phyloP scores from a whole-genome alignment of 2,797 vertebrate genomes.

The Tokudaia muenninki region DNA sequence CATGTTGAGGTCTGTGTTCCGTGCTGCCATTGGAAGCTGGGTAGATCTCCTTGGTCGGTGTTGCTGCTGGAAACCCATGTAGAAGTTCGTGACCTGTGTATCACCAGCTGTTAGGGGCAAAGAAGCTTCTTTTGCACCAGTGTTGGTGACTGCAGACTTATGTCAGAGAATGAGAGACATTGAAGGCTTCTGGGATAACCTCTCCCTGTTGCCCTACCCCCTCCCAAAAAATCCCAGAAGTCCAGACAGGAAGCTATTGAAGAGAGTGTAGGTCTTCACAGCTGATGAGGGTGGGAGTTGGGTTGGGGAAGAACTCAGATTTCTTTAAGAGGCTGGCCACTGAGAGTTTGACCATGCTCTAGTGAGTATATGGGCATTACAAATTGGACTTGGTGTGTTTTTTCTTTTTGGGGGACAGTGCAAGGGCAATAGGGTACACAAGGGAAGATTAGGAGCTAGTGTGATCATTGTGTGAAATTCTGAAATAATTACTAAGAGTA shows the following conservation, averaged over 20 bases:
- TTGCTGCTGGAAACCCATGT: background rate
- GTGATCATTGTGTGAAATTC: background rate
- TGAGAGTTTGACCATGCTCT: background rate
- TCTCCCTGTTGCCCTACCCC: background rate
- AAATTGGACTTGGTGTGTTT: background rate
- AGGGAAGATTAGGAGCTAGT: background rate
- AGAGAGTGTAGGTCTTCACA: background rate
- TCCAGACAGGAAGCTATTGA: background rate
- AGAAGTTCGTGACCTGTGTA: background rate
- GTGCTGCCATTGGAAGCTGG: background rate
- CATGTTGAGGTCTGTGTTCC: background rate
- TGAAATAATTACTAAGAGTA: background rate
- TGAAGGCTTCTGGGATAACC: background rate
- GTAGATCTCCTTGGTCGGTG: background rate
- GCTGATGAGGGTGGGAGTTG: background rate
- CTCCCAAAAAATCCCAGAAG: background rate
- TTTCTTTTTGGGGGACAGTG: background rate
- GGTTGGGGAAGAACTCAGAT: background rate
- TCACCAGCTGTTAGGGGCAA: background rate
- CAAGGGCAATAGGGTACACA: background rate
- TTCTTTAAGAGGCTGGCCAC: background rate
- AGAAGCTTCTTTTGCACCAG: background rate
- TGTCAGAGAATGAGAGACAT: background rate
- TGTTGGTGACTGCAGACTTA: background rate
- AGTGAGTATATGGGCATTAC: background rate